phyloP scores from a whole-genome alignment of 1,140 invertebrate species.

The Diabrotica virgifera region DNA sequence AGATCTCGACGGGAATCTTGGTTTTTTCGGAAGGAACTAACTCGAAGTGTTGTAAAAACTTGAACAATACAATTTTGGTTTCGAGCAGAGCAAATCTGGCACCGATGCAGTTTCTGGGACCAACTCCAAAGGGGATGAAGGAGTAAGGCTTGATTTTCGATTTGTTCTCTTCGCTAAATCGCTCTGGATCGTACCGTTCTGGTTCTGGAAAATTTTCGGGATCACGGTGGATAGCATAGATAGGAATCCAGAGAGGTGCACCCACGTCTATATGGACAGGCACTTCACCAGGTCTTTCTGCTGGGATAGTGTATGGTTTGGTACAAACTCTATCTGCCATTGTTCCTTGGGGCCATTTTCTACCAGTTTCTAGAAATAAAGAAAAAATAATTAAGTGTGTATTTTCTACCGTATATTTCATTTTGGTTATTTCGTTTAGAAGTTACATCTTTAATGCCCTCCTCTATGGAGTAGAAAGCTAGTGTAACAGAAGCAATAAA shows the following conservation, averaged over 20 bases:
- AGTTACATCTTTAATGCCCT: too few relatives aligned
- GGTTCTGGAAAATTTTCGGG: constrained; percentile 32
- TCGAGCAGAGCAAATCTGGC: constrained; percentile 40
- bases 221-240: constrained; percentile 29
- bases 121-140: constrained; percentile 60
- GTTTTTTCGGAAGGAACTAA: constrained; percentile 38
- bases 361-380: constrained; percentile 6
- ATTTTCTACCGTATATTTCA: too few relatives aligned
- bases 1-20: constrained; percentile 34
- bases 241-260: constrained; percentile 34
- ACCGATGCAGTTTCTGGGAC: constrained; percentile 46
- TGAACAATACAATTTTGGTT: constrained; percentile 37
- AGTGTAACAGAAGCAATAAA: too few relatives aligned
- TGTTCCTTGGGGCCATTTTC: constrained; percentile 54
- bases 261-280: constrained; percentile 43
- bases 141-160: constrained; percentile 46
- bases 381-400: too few relatives aligned
- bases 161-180: constrained; percentile 35
- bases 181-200: constrained; percentile 31
- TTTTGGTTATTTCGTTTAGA: too few relatives aligned
- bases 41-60: constrained; percentile 40
- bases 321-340: constrained; percentile 53
- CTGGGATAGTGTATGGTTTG: constrained; percentile 50
- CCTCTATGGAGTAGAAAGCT: too few relatives aligned
- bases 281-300: constrained; percentile 42